These are phyloP conservation scores for Syrphus vitripennis DNA, from an alignment of 2,888 invertebrate species.

Conservation along the genomic window DNA sequence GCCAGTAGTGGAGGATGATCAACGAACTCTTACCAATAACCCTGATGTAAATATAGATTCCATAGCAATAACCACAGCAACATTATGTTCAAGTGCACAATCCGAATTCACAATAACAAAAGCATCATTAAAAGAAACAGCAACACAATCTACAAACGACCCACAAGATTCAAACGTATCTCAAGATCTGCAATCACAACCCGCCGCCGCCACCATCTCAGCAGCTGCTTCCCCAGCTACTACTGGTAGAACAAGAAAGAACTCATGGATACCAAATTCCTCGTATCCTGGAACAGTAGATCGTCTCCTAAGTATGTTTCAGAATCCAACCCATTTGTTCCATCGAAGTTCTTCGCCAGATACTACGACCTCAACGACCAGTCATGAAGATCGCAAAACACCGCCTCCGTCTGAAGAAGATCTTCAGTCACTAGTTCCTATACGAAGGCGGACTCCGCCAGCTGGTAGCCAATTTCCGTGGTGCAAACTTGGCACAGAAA, in stretches of 20 bases:
- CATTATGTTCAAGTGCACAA: constrained; percentile 58
- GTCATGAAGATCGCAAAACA: constrained; percentile 19
- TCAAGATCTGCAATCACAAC: constrained; percentile 44
- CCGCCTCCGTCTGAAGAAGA: constrained; percentile 28
- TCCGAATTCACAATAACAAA: constrained; percentile 26
- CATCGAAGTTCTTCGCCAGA: constrained; percentile 81
- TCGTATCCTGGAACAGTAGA: constrained; percentile 84
- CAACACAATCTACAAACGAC: constrained; percentile 25
- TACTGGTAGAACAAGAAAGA: constrained; percentile 82
- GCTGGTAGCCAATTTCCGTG: constrained; percentile 62
- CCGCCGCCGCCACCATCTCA: too few relatives aligned
- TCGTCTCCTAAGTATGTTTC: constrained; percentile 85
- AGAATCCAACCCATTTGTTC: constrained; percentile 85
- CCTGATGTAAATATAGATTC: constrained; percentile 54
- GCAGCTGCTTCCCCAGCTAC: constrained; percentile 79
- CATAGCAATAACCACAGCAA: constrained; percentile 38
- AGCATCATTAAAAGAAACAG: background rate
- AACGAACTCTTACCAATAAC: constrained; percentile 66
- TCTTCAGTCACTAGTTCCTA: constrained; percentile 62
- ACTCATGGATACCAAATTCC: constrained; percentile 84
- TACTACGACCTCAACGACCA: constrained; percentile 54
- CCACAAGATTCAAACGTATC: background rate
- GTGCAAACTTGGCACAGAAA: constrained; percentile 73
- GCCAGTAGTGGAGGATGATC: constrained; percentile 58
- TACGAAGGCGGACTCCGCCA: constrained; percentile 73